Base-by-base conservation (phyloP, 2,113 vertebrate genomes). In the Gymnocephalus cernua region DNA sequence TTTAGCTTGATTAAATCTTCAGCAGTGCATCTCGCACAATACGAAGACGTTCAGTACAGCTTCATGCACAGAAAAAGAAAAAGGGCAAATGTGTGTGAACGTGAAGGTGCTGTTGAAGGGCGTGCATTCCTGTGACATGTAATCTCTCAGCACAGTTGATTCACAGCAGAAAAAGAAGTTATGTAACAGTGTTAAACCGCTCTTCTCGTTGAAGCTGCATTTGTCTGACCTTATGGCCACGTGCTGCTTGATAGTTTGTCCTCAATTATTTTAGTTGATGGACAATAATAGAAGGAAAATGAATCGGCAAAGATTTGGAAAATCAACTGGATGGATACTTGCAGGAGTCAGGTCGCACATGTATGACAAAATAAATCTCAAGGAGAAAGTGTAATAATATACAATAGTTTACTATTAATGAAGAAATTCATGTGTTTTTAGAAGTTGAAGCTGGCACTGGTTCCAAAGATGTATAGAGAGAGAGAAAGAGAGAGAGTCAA, bases 91-190 rank as follows among this genome's bases (percentile, higher is more conserved):
- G 45, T 9, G 18, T 4, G 48, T 11, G 3, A 48, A 15, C 8
- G 6, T 35, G 27, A n/a, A 47, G 14, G 71, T 48, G 38, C 2
- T 77, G 63, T 79, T 54, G 75, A 84, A 88, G 77, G 86, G 59
- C 19, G 13, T 23, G 77, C 82, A 80, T 88, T 85, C 84, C 74
- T 81, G 54, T 66, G 68, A 80, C 47, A 76, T 56, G 83, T 82
- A 72, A 80, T 79, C 73, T 65, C 71, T 64, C 75, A 7, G 87
- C 51, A 78, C 75, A 78, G 75, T 82, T 83, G 74, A 74, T 86
- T 78, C 77, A 59, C 77, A 45, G 72, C 73, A 23, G 50, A 48
- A 75, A 29, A 80, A 73, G 74, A 74, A 27, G 54, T 23, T 51
- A n/a, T 71, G 61, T 32, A 29, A 69, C 45, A 0, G 68, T 53